These are phyloP conservation scores for Ophraella communa DNA, from an alignment of 2,888 invertebrate species.

Conservation along the genomic window DNA sequence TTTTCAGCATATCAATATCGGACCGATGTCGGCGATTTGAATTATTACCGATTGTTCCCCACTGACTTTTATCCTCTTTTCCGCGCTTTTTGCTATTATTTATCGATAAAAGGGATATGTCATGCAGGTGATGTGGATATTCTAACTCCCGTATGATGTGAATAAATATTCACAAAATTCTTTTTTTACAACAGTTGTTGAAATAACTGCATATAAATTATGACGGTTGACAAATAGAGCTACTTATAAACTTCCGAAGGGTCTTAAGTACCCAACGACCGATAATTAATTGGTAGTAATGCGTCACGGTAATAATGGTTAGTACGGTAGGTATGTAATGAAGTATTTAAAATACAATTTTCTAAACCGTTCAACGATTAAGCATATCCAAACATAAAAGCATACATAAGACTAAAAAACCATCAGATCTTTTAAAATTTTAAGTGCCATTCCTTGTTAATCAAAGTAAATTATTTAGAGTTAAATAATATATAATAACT, in stretches of 20 bases:
- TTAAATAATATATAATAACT: no score
- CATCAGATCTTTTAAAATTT: no score
- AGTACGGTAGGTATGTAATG: no score
- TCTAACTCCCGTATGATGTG: constrained; percentile 9
- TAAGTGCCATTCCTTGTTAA: no score
- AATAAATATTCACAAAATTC: neutral
- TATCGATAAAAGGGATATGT: constrained; percentile 2
- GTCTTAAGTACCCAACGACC: neutral
- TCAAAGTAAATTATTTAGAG: no score
- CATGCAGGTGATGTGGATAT: constrained; percentile 10
- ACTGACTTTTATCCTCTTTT: constrained; percentile 3
- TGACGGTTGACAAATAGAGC: neutral
- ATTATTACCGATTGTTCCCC: constrained; percentile 29
- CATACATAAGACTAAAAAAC: no score
- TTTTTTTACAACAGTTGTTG: neutral
- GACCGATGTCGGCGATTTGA: constrained; percentile 26
- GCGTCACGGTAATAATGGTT: no score
- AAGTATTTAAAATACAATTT: no score
- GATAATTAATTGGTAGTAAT: neutral
- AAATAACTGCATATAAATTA: constrained; percentile 9
- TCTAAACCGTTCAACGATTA: no score
- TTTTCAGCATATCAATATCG: constrained; percentile 32
- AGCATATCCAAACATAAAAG: no score
- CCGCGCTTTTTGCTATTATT: constrained; percentile 6
- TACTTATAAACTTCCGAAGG: neutral